Evolutionary conservation across 1,140 invertebrate genomes (phyloP), one percentile per base, ranked within the genome.

Genomic region (Achatina immaculata): DNA sequence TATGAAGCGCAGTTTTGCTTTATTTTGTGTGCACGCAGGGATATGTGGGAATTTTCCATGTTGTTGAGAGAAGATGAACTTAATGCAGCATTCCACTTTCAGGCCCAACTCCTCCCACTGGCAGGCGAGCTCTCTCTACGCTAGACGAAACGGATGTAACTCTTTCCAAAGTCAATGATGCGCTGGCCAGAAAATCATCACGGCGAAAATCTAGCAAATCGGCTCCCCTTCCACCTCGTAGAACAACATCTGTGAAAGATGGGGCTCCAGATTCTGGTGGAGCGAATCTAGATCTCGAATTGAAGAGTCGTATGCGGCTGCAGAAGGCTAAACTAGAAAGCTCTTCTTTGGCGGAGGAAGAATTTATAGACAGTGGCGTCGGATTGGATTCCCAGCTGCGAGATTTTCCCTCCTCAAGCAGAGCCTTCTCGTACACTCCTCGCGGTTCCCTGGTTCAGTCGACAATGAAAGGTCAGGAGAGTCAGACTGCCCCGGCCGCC

Each of bases 301-400:
- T 90, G 1, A 89, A 89, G 69, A 85, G 85, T 31, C 87, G 88
- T 83, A 90, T 90, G 81, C 89, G 88, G 74, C 80, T 87, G 55
- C 89, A 90, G 80, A 90, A 90, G 80, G 89, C 87, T 28, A 90
- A 90, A 79, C 84, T 90, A 11, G 89, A 90, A 81, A 87, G 85
- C 76, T 81, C 84, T 48, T 82, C 83, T 38, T 86, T 65, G 76
- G 81, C 78, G 74, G 85, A 16, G 16, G 51, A 75, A 66, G 72
- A 76, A 24, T 84, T 78, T 65, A 75, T 36, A 19, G 68, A 85
- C 38, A 73, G 80, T 55, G 36, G 55, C 36, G 24, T 71, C 3
- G 77, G 43, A 4, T 2, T 14, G 19, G 40, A 66, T 11, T 31
- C 14, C 38, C 55, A 21, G 55, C 7, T 4, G 21, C 11, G 55